phyloP scores from a whole-genome alignment of 2,888 invertebrate genomes.

The Orthosia incerta region DNA sequence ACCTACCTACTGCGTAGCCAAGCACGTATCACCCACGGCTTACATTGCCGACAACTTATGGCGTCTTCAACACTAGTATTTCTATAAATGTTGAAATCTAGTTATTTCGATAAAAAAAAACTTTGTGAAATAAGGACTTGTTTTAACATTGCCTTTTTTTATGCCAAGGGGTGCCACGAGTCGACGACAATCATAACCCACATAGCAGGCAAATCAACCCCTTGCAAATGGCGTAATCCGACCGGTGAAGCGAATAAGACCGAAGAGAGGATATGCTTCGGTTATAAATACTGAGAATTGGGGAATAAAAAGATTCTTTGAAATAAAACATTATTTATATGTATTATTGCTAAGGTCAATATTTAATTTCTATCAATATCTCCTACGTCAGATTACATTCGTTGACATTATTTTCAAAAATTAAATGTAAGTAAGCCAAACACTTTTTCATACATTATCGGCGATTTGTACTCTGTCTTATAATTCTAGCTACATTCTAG shows the following conservation, averaged over 20 bases:
- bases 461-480: conserved; percentile 91
- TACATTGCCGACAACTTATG: conserved; percentile 25
- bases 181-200: conserved; percentile 21
- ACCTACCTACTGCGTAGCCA: conserved; percentile 52
- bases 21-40: conserved; percentile 28
- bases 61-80: conserved; percentile 6
- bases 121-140: neutral
- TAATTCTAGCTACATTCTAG: conserved; percentile 90
- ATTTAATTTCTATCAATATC: conserved; percentile 91
- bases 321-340: conserved; percentile 84
- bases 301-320: conserved; percentile 20
- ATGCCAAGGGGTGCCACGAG: neutral
- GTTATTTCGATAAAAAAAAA: neutral
- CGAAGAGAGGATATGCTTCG: conserved; percentile 21
- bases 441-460: conserved; percentile 86
- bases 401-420: conserved; percentile 90
- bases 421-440: conserved; percentile 90
- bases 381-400: conserved; percentile 91
- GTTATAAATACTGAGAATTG: conserved; percentile 3
- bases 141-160: conserved; percentile 14
- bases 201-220: conserved; percentile 27
- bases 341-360: conserved; percentile 91
- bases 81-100: conserved; percentile 1
- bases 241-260: conserved; percentile 22
- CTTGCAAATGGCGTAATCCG: conserved; percentile 47